Evolutionary conservation across 53 echinoderm and acorn worm genomes (phyloP).

Genomic region (Patiria pectinifera): DNA sequence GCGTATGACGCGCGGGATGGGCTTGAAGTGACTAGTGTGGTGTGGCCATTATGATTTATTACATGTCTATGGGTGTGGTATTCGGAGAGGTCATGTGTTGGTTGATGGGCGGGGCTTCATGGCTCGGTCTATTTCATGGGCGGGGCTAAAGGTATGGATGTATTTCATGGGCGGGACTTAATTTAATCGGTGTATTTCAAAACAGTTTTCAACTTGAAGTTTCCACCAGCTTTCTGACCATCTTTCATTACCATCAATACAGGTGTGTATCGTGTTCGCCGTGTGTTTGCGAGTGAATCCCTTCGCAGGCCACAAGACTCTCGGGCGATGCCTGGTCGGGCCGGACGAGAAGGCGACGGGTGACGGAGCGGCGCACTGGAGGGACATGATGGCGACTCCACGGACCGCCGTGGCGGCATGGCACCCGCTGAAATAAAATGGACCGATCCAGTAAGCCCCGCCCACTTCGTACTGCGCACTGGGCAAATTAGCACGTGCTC

Average conservation of each 20-base stretch:
- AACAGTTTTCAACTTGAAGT: background rate
- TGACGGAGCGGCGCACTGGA: slow-evolving; percentile 90
- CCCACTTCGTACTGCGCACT: no score
- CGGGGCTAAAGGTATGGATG: background rate
- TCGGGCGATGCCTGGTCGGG: slow-evolving; percentile 89
- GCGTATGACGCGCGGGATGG: no score
- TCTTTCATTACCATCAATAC: background rate
- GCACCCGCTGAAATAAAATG: slow-evolving; percentile 68
- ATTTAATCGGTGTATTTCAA: background rate
- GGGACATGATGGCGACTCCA: slow-evolving; percentile 87
- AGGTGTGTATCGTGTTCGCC: slow-evolving; percentile 77
- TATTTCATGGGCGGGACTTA: background rate
- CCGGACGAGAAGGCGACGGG: slow-evolving; percentile 78
- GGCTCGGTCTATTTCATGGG: background rate
- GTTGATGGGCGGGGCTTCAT: no score
- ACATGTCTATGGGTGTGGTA: no score
- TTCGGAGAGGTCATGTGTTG: no score
- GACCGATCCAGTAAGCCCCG: no score
- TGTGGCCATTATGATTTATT: no score
- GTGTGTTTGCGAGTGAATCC: slow-evolving; percentile 82
- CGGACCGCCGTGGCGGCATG: slow-evolving; percentile 83
- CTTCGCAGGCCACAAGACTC: slow-evolving; percentile 79
- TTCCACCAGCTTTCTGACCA: no score
- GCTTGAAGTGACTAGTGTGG: no score
- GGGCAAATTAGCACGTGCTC: background rate